Evolutionary conservation across 2,888 invertebrate genomes (phyloP), one percentile per base, ranked within the genome.

Genomic region (Chloroclystis v-ata): DNA sequence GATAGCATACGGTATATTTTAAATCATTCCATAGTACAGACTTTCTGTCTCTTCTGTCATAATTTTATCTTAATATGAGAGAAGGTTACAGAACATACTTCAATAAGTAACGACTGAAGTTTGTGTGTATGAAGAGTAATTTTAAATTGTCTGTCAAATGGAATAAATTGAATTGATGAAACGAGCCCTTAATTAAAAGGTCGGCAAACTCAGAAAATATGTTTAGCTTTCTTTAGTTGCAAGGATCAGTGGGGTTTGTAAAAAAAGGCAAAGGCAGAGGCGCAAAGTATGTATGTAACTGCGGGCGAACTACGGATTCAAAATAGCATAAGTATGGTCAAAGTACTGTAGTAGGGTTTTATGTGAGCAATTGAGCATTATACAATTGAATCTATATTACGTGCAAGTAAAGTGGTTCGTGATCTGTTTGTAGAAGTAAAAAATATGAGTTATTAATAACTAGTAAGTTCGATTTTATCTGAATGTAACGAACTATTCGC

Each of bases 271-370:
- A 25, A 9, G 37, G 32, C 13, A 35, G 25, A 14, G 35, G 20
- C 43, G 46, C 50, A 46, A 50, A 46, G 42, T 50, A 50, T 43
- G 46, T 50, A 50, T n/a, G n/a, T 50, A 50, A 50, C 50, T 43
- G 50, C 46, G 50, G 46, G 46, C 49, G 46, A 42, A 45, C 45
- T 46, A 46, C 42, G 40, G 46, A 43, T 26, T 50, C 42, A 14
- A 43, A 35, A 39, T 43, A 46, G 46, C 49, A 49, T 38, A 35
- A 11, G 45, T 46, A 43, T 43, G 20, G 25, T 40, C 41, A 43
- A 43, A 42, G 37, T 49, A 39, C 42, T 39, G 14, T 24, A 32
- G 42, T 16, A 28, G 28, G 8, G 11, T 35, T 28, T 13, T 16
- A 26, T 28, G 30, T 41, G 38, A 37, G 28, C 9, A 41, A 20